Conservation (phyloP, 2,113 vertebrate species). For the Limnothrissa miodon region DNA sequence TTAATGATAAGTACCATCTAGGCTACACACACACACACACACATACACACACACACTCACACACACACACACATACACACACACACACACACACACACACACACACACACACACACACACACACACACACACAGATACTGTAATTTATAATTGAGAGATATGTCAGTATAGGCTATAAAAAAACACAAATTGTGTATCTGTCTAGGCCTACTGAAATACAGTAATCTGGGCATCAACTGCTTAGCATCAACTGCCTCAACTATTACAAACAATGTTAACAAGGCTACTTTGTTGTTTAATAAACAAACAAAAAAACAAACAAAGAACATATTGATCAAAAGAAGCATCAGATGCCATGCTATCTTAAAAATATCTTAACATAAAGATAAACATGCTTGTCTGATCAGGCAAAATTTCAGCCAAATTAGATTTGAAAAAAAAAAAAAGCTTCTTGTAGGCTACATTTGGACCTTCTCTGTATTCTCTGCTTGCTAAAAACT, state of each 20-base stretch:
- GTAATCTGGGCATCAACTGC: background rate
- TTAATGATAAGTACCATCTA: too few species aligned
- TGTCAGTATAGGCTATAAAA: too few species aligned
- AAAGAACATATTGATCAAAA: too few species aligned
- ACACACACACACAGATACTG: constrained; percentile 29
- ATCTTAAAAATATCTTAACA: too few species aligned
- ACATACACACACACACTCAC: background rate
- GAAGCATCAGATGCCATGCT: too few species aligned
- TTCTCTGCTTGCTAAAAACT: constrained; percentile 31
- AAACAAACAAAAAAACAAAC: too few species aligned
- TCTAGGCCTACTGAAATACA: background rate
- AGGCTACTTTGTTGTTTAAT: too few species aligned
- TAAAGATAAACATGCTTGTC: too few species aligned
- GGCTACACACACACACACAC: background rate
- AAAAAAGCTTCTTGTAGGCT: background rate
- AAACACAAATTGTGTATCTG: background rate
- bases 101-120: constrained; percentile 6
- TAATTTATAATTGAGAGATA: background rate
- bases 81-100: constrained; percentile 10
- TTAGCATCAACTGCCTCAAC: too few species aligned
- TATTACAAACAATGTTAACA: too few species aligned
- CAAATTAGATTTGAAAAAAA: background rate
- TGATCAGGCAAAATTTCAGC: too few species aligned
- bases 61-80: background rate
- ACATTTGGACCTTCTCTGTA: background rate